Percentiles rank a stretch among this genome's conserved stretches.
phyloP scores from a whole-genome alignment of 2,113 vertebrate species.

The Manacus vitellinus region DNA sequence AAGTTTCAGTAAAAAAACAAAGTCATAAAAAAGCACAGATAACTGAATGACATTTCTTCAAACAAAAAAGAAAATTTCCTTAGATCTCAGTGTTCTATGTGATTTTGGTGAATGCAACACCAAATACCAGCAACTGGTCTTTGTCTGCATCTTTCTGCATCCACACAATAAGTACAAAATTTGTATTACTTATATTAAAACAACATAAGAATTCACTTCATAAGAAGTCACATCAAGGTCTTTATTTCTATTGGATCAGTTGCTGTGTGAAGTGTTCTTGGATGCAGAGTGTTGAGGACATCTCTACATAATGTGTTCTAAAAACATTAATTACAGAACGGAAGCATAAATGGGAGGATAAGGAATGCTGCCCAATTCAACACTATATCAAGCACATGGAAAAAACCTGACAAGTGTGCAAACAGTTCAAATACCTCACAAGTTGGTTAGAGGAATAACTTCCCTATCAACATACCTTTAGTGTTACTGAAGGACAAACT shows the following conservation, averaged over 20 bases:
- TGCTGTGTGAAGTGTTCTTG: background rate
- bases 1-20: background rate
- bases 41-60: background rate
- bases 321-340: background rate
- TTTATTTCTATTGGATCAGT: background rate
- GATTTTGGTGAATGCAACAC: background rate
- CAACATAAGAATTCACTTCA: too few species aligned
- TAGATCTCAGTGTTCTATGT: background rate
- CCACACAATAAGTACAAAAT: background rate
- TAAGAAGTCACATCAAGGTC: background rate
- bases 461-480: background rate
- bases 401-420: background rate
- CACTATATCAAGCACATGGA: background rate
- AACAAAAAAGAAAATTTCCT: background rate
- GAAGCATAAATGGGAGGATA: background rate
- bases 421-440: background rate
- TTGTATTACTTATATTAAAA: accelerated
- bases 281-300: background rate
- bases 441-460: background rate
- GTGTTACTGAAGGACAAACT: background rate
- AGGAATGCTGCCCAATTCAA: background rate
- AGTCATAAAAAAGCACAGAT: background rate
- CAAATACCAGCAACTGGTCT: background rate
- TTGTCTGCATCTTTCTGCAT: background rate
- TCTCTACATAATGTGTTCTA: background rate